A percentile compares a stretch with the other conserved stretches of the same genome.
These are phyloP conservation scores for Tenualosa thibaudeaui DNA, from an alignment of 2,797 vertebrate species.

Conservation along the genomic window DNA sequence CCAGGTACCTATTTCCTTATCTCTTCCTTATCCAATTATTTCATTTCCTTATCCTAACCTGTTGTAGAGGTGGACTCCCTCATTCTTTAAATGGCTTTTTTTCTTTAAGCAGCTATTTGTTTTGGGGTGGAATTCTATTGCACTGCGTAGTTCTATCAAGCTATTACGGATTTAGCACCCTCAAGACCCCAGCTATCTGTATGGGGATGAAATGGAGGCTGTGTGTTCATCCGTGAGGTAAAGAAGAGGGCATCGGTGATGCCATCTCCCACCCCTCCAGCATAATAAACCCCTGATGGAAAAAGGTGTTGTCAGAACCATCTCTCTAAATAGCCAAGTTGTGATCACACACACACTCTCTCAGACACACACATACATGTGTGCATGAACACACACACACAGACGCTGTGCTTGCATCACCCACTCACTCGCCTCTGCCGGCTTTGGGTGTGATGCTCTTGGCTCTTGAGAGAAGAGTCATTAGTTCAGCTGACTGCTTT, in stretches of 20 bases:
- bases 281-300: not conserved
- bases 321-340: constrained; percentile 10
- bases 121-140: not conserved
- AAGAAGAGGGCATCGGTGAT: not conserved
- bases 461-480: not conserved
- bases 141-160: not conserved
- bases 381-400: not conserved
- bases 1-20: too few species aligned
- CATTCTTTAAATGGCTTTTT: too few species aligned
- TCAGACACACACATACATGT: not conserved
- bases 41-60: too few species aligned
- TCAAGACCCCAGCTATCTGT: not conserved
- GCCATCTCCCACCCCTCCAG: constrained; percentile 61
- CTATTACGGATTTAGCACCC: not conserved
- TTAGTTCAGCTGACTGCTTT: not conserved
- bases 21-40: too few species aligned
- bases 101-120: not conserved
- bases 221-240: not conserved
- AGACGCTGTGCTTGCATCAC: not conserved
- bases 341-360: not conserved
- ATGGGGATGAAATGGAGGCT: not conserved
- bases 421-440: not conserved
- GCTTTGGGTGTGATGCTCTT: not conserved
- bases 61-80: too few species aligned
- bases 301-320: not conserved